A percentile compares a stretch with the other conserved stretches of the same genome.
These are phyloP conservation scores for Epinephelus coioides DNA, from an alignment of 2,797 vertebrate species.

Conservation along the genomic window DNA sequence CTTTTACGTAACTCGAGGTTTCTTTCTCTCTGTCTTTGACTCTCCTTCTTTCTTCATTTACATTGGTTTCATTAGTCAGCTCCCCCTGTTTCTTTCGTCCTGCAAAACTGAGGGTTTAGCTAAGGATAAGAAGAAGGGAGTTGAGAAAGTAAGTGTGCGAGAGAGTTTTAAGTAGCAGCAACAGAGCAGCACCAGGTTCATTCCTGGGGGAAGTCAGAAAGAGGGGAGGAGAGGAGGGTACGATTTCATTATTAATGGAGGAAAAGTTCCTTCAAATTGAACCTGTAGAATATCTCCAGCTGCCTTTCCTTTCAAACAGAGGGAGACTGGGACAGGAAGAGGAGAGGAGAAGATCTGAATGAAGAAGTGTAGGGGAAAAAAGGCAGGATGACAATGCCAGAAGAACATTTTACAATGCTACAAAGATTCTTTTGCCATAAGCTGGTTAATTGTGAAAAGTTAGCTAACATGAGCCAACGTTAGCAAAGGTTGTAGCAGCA, in stretches of 20 bases:
- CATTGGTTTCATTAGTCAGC: conserved; percentile 18
- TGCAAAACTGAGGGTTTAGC: conserved; percentile 42
- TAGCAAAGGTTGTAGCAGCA: too few relatives aligned
- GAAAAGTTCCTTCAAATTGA: conserved; percentile 75
- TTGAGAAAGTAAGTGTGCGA: conserved; percentile 44
- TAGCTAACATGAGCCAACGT: too few relatives aligned
- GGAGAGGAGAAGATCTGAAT: conserved; percentile 20
- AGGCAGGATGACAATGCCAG: background rate
- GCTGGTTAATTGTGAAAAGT: background rate
- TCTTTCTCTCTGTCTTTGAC: background rate
- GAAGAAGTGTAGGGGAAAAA: conserved; percentile 13
- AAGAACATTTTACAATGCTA: background rate
- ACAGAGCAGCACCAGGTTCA: conserved; percentile 35
- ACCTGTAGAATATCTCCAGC: conserved; percentile 70
- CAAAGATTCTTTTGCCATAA: background rate
- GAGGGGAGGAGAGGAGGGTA: conserved; percentile 50
- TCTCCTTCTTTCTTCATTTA: conserved; percentile 26
- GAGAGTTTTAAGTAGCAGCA: conserved; percentile 55
- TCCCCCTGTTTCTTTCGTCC: conserved; percentile 29
- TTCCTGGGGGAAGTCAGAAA: conserved; percentile 50
- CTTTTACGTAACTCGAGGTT: background rate
- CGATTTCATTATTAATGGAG: conserved; percentile 82
- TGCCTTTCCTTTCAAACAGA: conserved; percentile 30
- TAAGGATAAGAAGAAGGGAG: conserved; percentile 51
- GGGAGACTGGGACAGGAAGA: conserved; percentile 26